A percentile compares a stretch with the other conserved stretches of the same genome.
These are phyloP conservation scores for Falcaria lacertinaria DNA, from an alignment of 2,888 invertebrate species.

Conservation along the genomic window DNA sequence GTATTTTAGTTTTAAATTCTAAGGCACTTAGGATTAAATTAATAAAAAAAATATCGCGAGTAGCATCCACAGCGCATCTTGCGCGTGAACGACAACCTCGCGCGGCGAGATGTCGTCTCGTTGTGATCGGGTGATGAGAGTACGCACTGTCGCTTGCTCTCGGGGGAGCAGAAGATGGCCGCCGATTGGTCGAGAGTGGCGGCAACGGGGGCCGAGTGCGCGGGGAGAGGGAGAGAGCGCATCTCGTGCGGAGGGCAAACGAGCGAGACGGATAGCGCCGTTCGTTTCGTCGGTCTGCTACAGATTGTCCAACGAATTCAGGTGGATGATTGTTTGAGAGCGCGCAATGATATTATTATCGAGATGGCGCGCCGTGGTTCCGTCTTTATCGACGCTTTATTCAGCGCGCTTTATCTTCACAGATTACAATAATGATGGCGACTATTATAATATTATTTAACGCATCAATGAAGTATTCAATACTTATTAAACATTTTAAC, in stretches of 20 bases:
- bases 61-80: slow-evolving; percentile 42
- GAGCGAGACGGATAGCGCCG: slow-evolving; percentile 64
- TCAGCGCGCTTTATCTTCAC: slow-evolving; percentile 35
- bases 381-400: slow-evolving; percentile 42
- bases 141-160: slow-evolving; percentile 79
- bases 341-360: slow-evolving; percentile 68
- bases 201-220: slow-evolving; percentile 36
- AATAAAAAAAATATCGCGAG: slow-evolving; percentile 43
- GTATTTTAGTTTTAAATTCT: slow-evolving; percentile 25
- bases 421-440: slow-evolving; percentile 39
- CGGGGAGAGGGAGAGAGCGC: slow-evolving; percentile 71
- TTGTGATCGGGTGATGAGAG: slow-evolving; percentile 64
- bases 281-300: slow-evolving; percentile 63
- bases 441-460: slow-evolving; percentile 17
- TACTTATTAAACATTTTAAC: background rate
- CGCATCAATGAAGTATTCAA: background rate
- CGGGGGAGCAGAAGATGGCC: slow-evolving; percentile 77
- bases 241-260: slow-evolving; percentile 53
- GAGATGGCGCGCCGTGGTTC: slow-evolving; percentile 62
- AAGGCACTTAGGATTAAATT: slow-evolving; percentile 46
- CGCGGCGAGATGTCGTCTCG: slow-evolving; percentile 75
- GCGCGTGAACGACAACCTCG: slow-evolving; percentile 70
- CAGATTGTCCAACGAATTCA: slow-evolving; percentile 69
- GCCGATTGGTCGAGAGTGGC: slow-evolving; percentile 74
- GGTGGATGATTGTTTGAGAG: slow-evolving; percentile 68